phyloP scores from a whole-genome alignment of 2,888 invertebrate species.

The Tinea pellionella region DNA sequence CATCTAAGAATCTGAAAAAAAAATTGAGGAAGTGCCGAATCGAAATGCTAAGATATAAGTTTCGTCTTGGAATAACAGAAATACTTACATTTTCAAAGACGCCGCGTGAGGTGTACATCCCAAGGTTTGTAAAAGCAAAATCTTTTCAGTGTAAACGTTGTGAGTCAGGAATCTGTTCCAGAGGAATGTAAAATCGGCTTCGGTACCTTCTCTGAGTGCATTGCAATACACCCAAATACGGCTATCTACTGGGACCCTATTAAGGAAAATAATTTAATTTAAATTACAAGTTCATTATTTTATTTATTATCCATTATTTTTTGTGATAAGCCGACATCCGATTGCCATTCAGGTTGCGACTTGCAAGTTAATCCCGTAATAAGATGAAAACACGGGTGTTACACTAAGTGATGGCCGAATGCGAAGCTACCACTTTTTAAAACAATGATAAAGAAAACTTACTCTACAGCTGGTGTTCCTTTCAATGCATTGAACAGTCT shows the following conservation, averaged over 20 bases:
- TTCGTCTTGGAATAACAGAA: too few relatives aligned
- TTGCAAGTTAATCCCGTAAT: too few relatives aligned
- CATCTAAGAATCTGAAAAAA: slow-evolving; percentile 33
- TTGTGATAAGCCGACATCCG: too few relatives aligned
- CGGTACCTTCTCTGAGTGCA: slow-evolving; percentile 73
- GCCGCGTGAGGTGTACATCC: slow-evolving; percentile 72
- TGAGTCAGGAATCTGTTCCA: slow-evolving; percentile 71
- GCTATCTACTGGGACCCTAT: slow-evolving; percentile 52
- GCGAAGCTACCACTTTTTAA: too few relatives aligned
- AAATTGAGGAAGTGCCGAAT: background rate
- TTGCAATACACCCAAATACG: slow-evolving; percentile 81
- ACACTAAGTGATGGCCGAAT: too few relatives aligned
- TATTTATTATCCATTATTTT: too few relatives aligned
- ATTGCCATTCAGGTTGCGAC: too few relatives aligned
- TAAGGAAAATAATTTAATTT: slow-evolving; percentile 8
- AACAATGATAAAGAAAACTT: background rate
- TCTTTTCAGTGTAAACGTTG: slow-evolving; percentile 76
- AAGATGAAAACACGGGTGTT: too few relatives aligned
- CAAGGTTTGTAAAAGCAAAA: slow-evolving; percentile 72
- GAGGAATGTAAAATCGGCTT: slow-evolving; percentile 73
- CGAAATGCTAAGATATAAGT: background rate
- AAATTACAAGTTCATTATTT: too few relatives aligned
- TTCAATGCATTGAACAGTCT: slow-evolving; percentile 27
- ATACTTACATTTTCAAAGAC: slow-evolving; percentile 58
- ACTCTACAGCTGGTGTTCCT: background rate